Base-by-base conservation (phyloP, 92 coral and sea anemone genomes). In the Bergia puertoricense region DNA sequence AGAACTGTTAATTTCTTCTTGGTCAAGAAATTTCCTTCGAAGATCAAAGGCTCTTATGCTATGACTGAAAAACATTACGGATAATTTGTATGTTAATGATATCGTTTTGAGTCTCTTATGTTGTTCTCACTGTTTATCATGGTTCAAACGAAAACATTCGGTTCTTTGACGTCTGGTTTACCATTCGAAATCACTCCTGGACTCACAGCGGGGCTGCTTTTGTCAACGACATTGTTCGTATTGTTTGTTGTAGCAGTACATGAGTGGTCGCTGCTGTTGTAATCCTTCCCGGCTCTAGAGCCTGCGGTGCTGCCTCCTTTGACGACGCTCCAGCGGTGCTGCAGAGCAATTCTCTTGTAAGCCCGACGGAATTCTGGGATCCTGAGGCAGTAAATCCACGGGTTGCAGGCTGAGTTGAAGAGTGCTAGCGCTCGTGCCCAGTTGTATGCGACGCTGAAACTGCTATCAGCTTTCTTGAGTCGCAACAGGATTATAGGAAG, bases 341-440 rank as follows among this genome's bases (percentile, higher is more conserved):
- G 81, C 37, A 87, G 38, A 36, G 87, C 82, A 37, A 95, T 79
- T 81, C 91, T 89, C 91, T 90, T 89, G 91, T 91, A 95, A 13
- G 94, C 89, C 1, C 85, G 84, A 86, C 96, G 96, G 91, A 93
- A 95, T 66, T 93, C 96, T 38, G 88, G 90, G 85, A 92, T 93
- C 8, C 98, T 91, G 56, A 77, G 90, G 51, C 98, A 95, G 66
- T 95, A 95, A 73, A 95, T 91, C 96, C 94, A 95, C 2, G 96
- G 98, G 45, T 95, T 95, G 85, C 92, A 80, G 3, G 98, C 96
- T 14, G 96, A 93, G 82, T 93, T 93, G 82, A 94, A 91, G 54
- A 95, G 86, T 43, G 96, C 94, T 2, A 95, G 81, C 0, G 98
- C 92, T 3, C 98, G 91, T 43, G 96, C 98, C 98, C 98, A 95